Evolutionary conservation across 1,140 invertebrate species (phyloP).

Genomic region (Pseudomyrmex concolor): DNA sequence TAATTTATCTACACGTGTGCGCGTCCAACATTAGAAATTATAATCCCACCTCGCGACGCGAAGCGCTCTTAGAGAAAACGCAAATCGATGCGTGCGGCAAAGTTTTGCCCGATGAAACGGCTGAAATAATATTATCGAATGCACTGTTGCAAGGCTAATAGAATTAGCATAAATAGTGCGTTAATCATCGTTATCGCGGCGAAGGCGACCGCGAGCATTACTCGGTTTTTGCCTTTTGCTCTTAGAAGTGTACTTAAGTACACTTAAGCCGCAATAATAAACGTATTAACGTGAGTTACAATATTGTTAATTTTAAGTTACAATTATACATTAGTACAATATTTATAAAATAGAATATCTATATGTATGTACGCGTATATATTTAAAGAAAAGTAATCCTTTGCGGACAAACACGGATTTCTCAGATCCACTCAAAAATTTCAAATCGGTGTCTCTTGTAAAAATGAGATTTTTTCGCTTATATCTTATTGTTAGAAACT

Average conservation of each 20-base stretch:
- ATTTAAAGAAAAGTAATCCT: too few relatives aligned
- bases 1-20: neutral
- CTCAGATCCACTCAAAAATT: too few relatives aligned
- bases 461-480: too few relatives aligned
- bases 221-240: neutral
- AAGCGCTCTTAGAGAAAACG: neutral
- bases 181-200: conserved; percentile 13
- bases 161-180: conserved; percentile 63
- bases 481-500: too few relatives aligned
- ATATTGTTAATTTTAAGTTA: neutral
- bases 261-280: neutral
- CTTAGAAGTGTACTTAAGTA: neutral
- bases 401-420: too few relatives aligned
- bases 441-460: too few relatives aligned
- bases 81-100: conserved; percentile 11
- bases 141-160: conserved; percentile 63
- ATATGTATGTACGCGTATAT: too few relatives aligned
- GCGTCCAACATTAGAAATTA: conserved; percentile 59
- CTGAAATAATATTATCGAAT: conserved; percentile 42
- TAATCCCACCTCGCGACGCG: conserved; percentile 31
- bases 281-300: neutral
- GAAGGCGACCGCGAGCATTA: conserved; percentile 14
- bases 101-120: conserved; percentile 14
- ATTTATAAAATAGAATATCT: too few relatives aligned
- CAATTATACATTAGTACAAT: too few relatives aligned